These are phyloP conservation scores for Carposina sasakii DNA, from an alignment of 1,140 invertebrate genomes.

Conservation along the genomic window DNA sequence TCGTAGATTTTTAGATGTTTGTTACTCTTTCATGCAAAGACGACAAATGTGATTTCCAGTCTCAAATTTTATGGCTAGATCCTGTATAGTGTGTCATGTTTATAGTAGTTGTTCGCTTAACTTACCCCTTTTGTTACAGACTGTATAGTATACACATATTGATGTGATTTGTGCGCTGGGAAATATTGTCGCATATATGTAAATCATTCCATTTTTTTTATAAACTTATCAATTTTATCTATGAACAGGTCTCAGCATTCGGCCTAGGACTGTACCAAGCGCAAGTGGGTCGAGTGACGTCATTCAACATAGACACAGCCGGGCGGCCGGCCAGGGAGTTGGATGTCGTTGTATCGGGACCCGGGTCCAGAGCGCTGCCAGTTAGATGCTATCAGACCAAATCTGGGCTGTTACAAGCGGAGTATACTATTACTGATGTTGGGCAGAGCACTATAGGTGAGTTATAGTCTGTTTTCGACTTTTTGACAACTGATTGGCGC, in stretches of 20 bases:
- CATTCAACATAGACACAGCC: constrained; percentile 91
- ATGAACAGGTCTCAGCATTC: constrained; percentile 81
- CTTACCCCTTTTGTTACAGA: no score
- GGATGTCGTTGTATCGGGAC: constrained; percentile 91
- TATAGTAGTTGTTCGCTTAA: no score
- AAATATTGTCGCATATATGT: no score
- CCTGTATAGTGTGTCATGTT: no score
- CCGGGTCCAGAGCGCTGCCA: constrained; percentile 91
- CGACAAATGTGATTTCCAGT: no score
- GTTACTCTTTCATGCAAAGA: no score
- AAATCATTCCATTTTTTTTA: no score
- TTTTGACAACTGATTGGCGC: background rate
- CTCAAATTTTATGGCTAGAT: no score
- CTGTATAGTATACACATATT: no score
- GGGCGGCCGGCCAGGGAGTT: constrained; percentile 90
- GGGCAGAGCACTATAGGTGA: constrained; percentile 78
- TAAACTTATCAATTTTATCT: no score
- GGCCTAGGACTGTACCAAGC: constrained; percentile 89
- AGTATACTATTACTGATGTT: constrained; percentile 89
- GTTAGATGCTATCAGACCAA: constrained; percentile 96
- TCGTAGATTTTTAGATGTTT: no score
- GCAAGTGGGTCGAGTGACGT: constrained; percentile 83
- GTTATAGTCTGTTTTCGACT: constrained; percentile 5
- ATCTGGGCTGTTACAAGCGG: constrained; percentile 92
- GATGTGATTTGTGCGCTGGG: no score